Percentiles rank a stretch among this genome's conserved stretches.
phyloP scores from a whole-genome alignment of 2,113 vertebrate genomes.

The Otis tarda region DNA sequence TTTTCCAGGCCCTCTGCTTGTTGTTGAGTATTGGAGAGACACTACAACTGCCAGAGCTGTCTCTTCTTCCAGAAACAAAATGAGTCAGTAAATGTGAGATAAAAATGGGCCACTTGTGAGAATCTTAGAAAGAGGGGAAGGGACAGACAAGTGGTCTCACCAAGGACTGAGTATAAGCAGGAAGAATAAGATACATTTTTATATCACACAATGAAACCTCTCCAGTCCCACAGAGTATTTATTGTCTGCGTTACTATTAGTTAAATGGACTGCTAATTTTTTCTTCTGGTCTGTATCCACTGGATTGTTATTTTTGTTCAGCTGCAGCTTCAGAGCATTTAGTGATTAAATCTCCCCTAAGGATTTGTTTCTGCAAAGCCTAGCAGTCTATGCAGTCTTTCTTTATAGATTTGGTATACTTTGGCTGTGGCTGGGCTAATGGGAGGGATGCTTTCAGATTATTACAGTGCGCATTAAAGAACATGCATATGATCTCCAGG shows the following conservation, averaged over 20 bases:
- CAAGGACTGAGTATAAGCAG: not conserved
- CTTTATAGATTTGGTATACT: not conserved
- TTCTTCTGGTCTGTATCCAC: not conserved
- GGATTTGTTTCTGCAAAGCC: conserved; percentile 16
- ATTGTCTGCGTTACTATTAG: conserved; percentile 13
- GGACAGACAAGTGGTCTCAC: not conserved
- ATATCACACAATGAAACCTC: not conserved
- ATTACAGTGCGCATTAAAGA: not conserved
- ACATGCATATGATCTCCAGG: not conserved
- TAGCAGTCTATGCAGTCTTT: not conserved
- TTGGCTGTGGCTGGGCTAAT: not conserved
- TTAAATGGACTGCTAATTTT: conserved; percentile 31
- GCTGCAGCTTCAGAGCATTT: conserved; percentile 2
- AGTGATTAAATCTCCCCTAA: not conserved
- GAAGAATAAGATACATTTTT: conserved; percentile 38
- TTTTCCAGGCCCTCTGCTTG: not conserved
- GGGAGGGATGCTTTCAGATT: not conserved
- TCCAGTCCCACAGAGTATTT: not conserved
- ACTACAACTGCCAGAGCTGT: not conserved
- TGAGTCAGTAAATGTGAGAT: not conserved
- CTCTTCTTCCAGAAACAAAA: conserved; percentile 58
- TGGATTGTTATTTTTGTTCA: conserved; percentile 18
- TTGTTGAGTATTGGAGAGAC: not conserved
- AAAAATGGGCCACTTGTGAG: not conserved
- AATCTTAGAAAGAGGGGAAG: not conserved